Percentiles rank a stretch among this genome's conserved stretches.
Conservation (phyloP, 2,113 vertebrate species). For the Taurulus bubalis region DNA sequence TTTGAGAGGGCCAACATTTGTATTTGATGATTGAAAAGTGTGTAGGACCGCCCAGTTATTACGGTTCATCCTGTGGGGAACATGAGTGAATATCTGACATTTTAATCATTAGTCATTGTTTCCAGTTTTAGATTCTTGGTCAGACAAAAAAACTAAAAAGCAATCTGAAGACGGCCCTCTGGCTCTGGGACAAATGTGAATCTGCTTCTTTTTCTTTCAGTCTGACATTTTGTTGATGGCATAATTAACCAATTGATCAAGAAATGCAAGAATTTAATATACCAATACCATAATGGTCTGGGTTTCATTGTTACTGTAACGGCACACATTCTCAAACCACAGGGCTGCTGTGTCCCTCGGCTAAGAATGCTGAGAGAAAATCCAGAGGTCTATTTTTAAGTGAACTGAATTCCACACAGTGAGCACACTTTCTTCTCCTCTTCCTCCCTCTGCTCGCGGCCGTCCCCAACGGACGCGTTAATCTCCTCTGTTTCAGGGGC, state of each 20-base stretch:
- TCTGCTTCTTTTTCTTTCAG: no score
- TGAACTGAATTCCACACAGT: slow-evolving; percentile 70
- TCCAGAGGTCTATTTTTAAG: slow-evolving; percentile 70
- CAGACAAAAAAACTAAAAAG: no score
- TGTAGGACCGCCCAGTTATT: no score
- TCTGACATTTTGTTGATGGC: background rate
- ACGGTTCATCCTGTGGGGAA: background rate
- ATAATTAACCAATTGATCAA: background rate
- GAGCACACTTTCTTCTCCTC: slow-evolving; percentile 43
- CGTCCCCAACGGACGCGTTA: slow-evolving; percentile 61
- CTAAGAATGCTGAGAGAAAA: slow-evolving; percentile 38
- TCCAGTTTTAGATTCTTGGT: background rate
- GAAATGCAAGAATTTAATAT: no score
- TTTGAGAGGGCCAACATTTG: background rate
- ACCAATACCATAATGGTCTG: no score
- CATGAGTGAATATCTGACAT: background rate
- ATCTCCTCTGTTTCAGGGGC: slow-evolving; percentile 65
- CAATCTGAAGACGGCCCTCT: background rate
- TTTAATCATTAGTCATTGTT: background rate
- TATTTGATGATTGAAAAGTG: background rate
- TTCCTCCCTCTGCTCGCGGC: slow-evolving; percentile 37
- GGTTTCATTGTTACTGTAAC: background rate
- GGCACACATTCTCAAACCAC: no score
- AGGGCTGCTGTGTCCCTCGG: background rate
- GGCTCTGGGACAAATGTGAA: no score